phyloP scores from a whole-genome alignment of 2,797 vertebrate genomes.

The Clarias laeviceps region DNA sequence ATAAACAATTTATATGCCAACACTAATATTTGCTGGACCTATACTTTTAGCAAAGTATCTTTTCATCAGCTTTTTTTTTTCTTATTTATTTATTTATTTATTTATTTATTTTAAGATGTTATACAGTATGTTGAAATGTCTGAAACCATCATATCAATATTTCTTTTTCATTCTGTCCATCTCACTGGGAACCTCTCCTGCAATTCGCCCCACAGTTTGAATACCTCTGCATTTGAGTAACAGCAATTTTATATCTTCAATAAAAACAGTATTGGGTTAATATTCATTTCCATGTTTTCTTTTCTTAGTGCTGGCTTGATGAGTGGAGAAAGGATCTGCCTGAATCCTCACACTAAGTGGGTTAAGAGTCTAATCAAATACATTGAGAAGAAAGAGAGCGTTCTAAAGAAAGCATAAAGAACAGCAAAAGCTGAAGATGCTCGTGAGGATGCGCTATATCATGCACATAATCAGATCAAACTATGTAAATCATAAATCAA shows the following conservation, averaged over 20 bases:
- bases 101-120: background rate
- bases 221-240: background rate
- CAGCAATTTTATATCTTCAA: background rate
- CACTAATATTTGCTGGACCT: background rate
- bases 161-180: background rate
- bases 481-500: background rate
- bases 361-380: constrained; percentile 71
- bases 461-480: constrained; percentile 8
- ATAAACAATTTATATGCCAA: too few relatives aligned
- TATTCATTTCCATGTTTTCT: background rate
- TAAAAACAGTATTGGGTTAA: background rate
- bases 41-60: background rate
- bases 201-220: background rate
- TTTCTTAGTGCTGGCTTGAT: constrained; percentile 66
- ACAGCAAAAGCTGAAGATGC: background rate
- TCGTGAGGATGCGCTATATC: background rate
- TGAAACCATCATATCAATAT: background rate
- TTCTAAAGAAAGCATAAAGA: constrained; percentile 45
- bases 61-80: background rate
- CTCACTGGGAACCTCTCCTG: background rate
- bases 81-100: too few relatives aligned
- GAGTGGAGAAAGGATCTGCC: constrained; percentile 69
- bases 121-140: background rate
- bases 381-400: constrained; percentile 63
- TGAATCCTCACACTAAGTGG: constrained; percentile 71